These are phyloP conservation scores for Martes flavigula DNA, from an alignment of 2,797 vertebrate species.

Conservation along the genomic window DNA sequence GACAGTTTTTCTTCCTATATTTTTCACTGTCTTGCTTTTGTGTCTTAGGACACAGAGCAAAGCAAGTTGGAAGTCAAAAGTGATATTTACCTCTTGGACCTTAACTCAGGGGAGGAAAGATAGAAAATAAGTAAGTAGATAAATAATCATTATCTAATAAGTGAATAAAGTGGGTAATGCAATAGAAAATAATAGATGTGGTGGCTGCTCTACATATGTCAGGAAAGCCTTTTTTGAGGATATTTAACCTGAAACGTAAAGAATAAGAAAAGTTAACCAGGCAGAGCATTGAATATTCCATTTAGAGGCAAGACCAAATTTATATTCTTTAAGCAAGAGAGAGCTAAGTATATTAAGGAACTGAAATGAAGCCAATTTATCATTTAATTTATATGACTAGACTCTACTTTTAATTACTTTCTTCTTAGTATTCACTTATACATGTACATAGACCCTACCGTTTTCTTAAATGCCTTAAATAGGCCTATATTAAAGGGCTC, in stretches of 20 bases:
- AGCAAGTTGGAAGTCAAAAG: not conserved
- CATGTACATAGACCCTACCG: not conserved
- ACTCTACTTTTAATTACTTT: not conserved
- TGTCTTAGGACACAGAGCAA: not conserved
- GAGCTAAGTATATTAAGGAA: not conserved
- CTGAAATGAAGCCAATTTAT: not conserved
- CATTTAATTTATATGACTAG: not conserved
- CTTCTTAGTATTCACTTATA: not conserved
- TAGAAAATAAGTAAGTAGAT: not conserved
- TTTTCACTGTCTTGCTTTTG: not conserved
- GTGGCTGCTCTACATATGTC: not conserved
- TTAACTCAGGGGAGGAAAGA: not conserved
- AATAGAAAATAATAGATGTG: not conserved
- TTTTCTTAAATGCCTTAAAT: conserved; percentile 16
- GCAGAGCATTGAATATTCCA: not conserved
- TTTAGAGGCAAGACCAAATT: not conserved
- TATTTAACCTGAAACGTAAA: not conserved
- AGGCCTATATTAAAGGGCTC: not conserved
- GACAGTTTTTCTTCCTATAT: not conserved
- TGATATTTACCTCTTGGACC: not conserved
- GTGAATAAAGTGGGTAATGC: not conserved
- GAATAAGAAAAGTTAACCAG: not conserved
- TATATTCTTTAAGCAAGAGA: not conserved
- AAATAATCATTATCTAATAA: not conserved
- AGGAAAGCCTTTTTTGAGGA: not conserved